phyloP scores from a whole-genome alignment of 2,797 vertebrate species.

The Rhinophrynus dorsalis region DNA sequence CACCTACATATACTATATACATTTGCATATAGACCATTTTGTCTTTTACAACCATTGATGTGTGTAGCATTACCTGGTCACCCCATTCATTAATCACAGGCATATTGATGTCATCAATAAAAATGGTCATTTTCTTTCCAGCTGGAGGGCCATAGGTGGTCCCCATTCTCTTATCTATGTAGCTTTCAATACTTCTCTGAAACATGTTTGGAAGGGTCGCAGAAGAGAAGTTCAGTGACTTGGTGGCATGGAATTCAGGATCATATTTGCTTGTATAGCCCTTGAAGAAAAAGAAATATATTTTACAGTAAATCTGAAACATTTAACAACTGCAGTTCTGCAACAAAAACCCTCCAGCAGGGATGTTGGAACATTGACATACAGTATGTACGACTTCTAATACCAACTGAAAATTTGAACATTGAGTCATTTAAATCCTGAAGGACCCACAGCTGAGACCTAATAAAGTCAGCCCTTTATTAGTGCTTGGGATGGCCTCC shows the following conservation, averaged over 20 bases:
- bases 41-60: no score
- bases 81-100: conserved; percentile 86
- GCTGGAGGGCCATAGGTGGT: conserved; percentile 78
- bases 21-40: no score
- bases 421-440: conserved; percentile 8
- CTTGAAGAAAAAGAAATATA: conserved; percentile 58
- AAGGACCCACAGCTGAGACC: conserved; percentile 21
- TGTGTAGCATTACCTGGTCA: conserved; percentile 84
- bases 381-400: not conserved
- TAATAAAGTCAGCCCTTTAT: conserved; percentile 10
- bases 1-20: no score
- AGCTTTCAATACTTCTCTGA: conserved; percentile 78
- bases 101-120: conserved; percentile 88
- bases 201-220: conserved; percentile 77
- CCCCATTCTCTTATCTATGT: conserved; percentile 81
- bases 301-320: not conserved
- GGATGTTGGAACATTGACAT: not conserved
- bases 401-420: not conserved
- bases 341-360: not conserved
- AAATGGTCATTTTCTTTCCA: conserved; percentile 81
- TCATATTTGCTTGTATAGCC: conserved; percentile 75
- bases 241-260: conserved; percentile 73
- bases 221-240: conserved; percentile 80
- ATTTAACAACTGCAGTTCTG: not conserved
- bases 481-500: conserved; percentile 16